Percentiles rank a stretch among this genome's conserved stretches.
These are phyloP conservation scores for Drosophila auraria DNA, from an alignment of 1,140 invertebrate genomes.

Conservation along the genomic window DNA sequence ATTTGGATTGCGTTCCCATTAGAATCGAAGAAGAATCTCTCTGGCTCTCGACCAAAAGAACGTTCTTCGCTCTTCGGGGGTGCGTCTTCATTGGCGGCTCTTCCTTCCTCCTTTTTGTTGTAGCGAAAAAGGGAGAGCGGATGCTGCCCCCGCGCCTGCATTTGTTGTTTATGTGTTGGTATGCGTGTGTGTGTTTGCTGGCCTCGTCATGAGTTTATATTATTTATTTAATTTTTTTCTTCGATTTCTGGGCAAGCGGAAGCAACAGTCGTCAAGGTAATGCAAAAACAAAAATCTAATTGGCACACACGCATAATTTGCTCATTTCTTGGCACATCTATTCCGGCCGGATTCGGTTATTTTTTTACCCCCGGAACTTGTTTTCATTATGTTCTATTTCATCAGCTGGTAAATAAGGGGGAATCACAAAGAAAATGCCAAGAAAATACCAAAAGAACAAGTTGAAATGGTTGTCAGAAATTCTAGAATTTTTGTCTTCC, in stretches of 20 bases:
- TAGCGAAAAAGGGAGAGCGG: conserved; percentile 5
- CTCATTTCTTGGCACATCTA: conserved; percentile 13
- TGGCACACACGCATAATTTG: conserved; percentile 57
- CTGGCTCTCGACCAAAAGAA: conserved; percentile 11
- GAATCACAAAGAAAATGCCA: not conserved
- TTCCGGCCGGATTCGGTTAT: conserved; percentile 13
- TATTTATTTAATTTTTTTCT: conserved; percentile 39
- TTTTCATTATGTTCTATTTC: conserved; percentile 41
- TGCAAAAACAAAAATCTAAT: conserved; percentile 47
- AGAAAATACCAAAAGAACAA: not conserved
- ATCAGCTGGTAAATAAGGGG: conserved; percentile 10
- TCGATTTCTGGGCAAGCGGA: conserved; percentile 36
- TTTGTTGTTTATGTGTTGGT: not conserved
- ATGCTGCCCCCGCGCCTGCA: conserved; percentile 7
- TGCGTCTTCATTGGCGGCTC: not conserved
- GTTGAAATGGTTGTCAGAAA: not conserved
- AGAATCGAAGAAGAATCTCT: conserved; percentile 18
- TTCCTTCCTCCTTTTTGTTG: conserved; percentile 1
- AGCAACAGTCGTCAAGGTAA: conserved; percentile 49
- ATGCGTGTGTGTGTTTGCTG: conserved; percentile 16
- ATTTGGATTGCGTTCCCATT: conserved; percentile 58
- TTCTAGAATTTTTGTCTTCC: not conserved
- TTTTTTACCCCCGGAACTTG: conserved; percentile 52
- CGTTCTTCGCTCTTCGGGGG: conserved; percentile 27
- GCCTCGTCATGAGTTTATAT: conserved; percentile 48